Conservation (phyloP, 2,113 vertebrate species). For the Caranx ignobilis region DNA sequence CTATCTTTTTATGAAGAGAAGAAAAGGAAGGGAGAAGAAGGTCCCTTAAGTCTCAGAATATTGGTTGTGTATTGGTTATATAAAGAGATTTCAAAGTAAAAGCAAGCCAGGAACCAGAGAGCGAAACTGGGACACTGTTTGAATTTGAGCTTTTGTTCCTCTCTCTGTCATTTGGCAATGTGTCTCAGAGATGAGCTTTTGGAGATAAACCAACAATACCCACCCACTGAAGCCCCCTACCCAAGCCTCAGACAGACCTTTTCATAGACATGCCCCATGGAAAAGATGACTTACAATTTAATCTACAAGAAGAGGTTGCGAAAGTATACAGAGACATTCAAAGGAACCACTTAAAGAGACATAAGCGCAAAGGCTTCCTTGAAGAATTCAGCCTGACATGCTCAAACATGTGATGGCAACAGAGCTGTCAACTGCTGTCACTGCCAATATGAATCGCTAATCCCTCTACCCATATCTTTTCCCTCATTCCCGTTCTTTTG, state of each 20-base stretch:
- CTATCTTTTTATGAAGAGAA: not conserved
- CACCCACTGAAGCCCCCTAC: too few relatives aligned
- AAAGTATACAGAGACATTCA: not conserved
- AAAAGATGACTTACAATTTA: too few relatives aligned
- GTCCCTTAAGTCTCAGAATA: not conserved
- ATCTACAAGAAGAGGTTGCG: too few relatives aligned
- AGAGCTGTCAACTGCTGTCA: slow-evolving; percentile 20
- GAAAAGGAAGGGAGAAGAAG: not conserved
- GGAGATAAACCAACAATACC: too few relatives aligned
- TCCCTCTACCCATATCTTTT: not conserved
- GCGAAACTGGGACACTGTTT: not conserved
- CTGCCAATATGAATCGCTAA: not conserved
- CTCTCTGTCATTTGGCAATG: too few relatives aligned
- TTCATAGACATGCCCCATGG: too few relatives aligned
- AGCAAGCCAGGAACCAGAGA: not conserved
- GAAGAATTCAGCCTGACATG: not conserved
- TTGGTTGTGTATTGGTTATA: not conserved
- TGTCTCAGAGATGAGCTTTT: too few relatives aligned
- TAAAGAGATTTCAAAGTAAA: not conserved
- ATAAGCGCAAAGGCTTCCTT: not conserved
- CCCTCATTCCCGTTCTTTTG: not conserved
- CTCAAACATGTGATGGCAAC: slow-evolving; percentile 28
- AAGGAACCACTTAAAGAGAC: not conserved
- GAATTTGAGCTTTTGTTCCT: not conserved
- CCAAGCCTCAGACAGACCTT: too few relatives aligned